These are phyloP conservation scores for Excalfactoria chinensis DNA, from an alignment of 2,113 vertebrate genomes.

Conservation along the genomic window DNA sequence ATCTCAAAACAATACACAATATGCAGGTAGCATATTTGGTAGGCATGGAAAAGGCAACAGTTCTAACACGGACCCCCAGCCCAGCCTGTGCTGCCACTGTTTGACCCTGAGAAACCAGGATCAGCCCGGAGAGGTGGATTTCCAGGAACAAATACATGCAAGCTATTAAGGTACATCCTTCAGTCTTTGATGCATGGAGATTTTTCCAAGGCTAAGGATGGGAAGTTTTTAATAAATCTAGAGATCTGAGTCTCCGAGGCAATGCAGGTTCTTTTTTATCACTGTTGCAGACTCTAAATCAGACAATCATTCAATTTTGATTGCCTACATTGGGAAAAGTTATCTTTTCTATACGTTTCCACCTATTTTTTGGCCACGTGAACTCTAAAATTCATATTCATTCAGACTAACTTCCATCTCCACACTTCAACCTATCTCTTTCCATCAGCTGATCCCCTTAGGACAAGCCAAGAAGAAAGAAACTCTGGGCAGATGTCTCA, in stretches of 20 bases:
- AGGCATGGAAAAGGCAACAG: not conserved
- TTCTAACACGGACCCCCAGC: not conserved
- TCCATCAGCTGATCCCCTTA: not conserved
- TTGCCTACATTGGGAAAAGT: too few species aligned
- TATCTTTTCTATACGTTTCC: not conserved
- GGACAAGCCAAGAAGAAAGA: not conserved
- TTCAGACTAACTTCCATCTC: not conserved
- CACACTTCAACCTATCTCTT: not conserved
- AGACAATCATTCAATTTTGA: not conserved
- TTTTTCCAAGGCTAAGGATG: not conserved
- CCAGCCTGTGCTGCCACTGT: not conserved
- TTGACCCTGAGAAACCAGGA: not conserved
- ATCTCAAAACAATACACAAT: rapidly evolving
- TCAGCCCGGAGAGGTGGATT: not conserved
- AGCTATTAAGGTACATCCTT: not conserved
- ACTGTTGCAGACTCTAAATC: not conserved
- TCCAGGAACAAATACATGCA: not conserved
- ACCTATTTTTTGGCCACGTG: not conserved
- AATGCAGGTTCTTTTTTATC: not conserved
- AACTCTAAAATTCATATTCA: not conserved
- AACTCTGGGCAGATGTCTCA: not conserved
- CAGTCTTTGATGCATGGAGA: not conserved
- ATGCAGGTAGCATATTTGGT: rapidly evolving
- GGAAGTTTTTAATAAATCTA: not conserved
- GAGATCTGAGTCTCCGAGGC: not conserved